Evolutionary conservation across 2,797 vertebrate species (phyloP).

Genomic region (Apodemus agrarius): DNA sequence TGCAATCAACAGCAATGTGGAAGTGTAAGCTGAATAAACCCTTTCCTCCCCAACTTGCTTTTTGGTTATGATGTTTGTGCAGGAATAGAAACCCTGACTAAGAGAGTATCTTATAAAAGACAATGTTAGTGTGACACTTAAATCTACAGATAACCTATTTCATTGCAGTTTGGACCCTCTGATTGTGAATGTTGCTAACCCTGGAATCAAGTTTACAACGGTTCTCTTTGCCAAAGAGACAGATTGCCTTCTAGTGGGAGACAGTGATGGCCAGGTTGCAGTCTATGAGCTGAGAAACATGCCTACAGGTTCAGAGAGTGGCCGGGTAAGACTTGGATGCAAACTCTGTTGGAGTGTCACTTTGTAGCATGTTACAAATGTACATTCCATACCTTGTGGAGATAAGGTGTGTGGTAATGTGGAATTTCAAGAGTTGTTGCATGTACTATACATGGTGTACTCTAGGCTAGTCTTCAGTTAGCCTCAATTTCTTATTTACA

Average conservation of each 20-base stretch:
- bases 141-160: conserved; percentile 51
- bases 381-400: background rate
- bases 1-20: no score
- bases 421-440: background rate
- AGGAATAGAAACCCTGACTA: no score
- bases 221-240: conserved; percentile 91
- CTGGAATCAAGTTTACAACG: conserved; percentile 86
- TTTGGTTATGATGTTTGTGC: no score
- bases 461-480: background rate
- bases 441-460: no score
- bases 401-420: background rate
- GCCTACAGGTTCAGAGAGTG: conserved; percentile 55
- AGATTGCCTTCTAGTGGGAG: conserved; percentile 92
- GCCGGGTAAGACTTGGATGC: conserved; percentile 84
- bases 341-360: conserved; percentile 25
- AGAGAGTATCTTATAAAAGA: background rate
- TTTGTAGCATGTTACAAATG: background rate
- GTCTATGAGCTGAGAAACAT: conserved; percentile 91
- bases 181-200: conserved; percentile 85
- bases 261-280: conserved; percentile 90
- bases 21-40: no score
- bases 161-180: conserved; percentile 90
- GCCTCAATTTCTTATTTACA: background rate
- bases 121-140: background rate
- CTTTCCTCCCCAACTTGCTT: no score